These are phyloP conservation scores for Squalus acanthias DNA, from an alignment of 2,797 vertebrate genomes.

Conservation along the genomic window DNA sequence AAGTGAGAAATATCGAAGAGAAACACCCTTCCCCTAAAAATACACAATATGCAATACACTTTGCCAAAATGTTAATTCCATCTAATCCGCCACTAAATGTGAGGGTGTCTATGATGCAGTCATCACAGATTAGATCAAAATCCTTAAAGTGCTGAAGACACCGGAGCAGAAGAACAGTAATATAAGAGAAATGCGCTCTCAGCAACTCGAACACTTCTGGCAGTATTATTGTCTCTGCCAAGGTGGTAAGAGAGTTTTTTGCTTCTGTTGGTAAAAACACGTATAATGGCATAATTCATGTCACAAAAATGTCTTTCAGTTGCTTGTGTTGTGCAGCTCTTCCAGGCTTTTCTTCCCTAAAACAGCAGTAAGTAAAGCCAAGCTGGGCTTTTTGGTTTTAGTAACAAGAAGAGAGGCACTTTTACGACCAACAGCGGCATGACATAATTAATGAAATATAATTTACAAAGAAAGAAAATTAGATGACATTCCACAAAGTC, in stretches of 20 bases:
- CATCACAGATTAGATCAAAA: constrained; percentile 21
- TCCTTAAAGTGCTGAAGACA: not conserved
- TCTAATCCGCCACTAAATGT: constrained; percentile 15
- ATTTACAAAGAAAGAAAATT: not conserved
- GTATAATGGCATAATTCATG: not conserved
- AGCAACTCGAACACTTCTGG: not conserved
- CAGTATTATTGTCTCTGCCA: not conserved
- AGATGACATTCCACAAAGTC: not conserved
- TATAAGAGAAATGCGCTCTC: not conserved
- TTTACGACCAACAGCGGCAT: not conserved
- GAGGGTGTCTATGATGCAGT: not conserved
- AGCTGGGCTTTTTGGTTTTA: not conserved
- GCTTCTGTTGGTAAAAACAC: not conserved
- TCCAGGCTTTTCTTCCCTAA: not conserved
- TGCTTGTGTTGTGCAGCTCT: no score
- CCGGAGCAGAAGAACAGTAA: not conserved
- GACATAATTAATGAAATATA: not conserved
- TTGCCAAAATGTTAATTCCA: not conserved
- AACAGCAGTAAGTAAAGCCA: not conserved
- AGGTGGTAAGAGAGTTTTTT: not conserved
- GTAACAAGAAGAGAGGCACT: not conserved
- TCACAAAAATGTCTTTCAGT: not conserved
- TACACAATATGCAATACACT: not conserved
- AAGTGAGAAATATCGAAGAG: not conserved
- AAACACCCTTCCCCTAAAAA: constrained; percentile 19